Evolutionary conservation across 2,113 vertebrate species (phyloP), one percentile per base, ranked within the genome.

Genomic region (Ophthalmolycus amberensis): DNA sequence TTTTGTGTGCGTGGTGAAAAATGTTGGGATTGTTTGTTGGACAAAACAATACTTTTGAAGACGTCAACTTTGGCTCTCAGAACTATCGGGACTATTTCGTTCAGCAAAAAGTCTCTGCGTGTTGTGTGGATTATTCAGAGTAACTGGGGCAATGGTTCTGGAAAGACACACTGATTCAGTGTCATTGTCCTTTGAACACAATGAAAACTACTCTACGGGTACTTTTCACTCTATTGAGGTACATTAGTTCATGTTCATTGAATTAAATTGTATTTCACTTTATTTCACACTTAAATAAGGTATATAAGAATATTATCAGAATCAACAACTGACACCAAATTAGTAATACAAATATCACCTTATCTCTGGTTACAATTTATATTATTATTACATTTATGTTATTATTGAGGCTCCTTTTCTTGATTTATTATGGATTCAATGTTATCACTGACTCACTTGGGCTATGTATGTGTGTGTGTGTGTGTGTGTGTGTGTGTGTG

Each of bases 401-500:
- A 8, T 38, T 18, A 20, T 34, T 75, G 29, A 50, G 42, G 27
- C n/a, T 42, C 25, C 58, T 72, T 59, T 29, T 70, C 34, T 40
- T n/a, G 66, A 34, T 62, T n/a, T n/a, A 73, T 34, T 62, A 32
- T 62, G 16, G 27, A 75, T 38, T 65, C 14, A 29, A 38, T n/a
- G 37, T 63, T 11, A 12, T 52, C 60, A 18, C 42, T 37, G 20
- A 38, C 16, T 32, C 4, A 44, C 6, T 46, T 11, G 20, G 20
- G 22, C 15, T 48, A 1, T 94, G 29, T 29, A 2, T 46, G 4
- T 9, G 9, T 92, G 69, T 93, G 85, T 93, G 54, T 71, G 25
- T 94, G 72, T 92, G 69, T 93, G 85, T 93, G 54, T 71, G 27
- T 94, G 73, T 92, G 69, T 93, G 85, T 50, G 16, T 50, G 6